phyloP scores from a whole-genome alignment of 2,797 vertebrate genomes.

The Xenentodon cancila region DNA sequence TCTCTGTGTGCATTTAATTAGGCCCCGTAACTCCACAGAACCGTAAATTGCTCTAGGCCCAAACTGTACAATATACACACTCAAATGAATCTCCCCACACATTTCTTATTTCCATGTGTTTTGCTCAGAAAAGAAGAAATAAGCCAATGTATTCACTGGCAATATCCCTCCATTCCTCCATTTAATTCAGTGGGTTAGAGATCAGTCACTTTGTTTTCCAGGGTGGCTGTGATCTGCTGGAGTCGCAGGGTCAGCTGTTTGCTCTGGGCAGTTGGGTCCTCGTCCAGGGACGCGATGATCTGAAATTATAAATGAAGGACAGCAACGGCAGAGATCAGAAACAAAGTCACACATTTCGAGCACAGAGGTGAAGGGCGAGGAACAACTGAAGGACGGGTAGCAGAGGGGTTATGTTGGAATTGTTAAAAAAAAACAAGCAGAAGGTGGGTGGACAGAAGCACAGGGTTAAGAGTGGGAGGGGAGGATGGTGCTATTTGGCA shows the following conservation, averaged over 20 bases:
- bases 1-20: conserved; percentile 57
- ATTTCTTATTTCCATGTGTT: conserved; percentile 54
- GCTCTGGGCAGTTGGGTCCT: conserved; percentile 95
- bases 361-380: background rate
- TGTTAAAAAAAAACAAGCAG: background rate
- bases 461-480: conserved; percentile 26
- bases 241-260: conserved; percentile 98
- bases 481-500: conserved; percentile 54
- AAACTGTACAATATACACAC: conserved; percentile 30
- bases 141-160: conserved; percentile 75
- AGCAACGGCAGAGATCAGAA: conserved; percentile 15
- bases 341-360: conserved; percentile 18
- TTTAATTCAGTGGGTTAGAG: conserved; percentile 83
- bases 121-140: conserved; percentile 55
- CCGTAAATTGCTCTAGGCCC: conserved; percentile 42
- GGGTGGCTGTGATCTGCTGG: conserved; percentile 94
- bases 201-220: conserved; percentile 99
- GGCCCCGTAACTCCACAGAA: conserved; percentile 49
- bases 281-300: conserved; percentile 96
- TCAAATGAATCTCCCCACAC: conserved; percentile 38
- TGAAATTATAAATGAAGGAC: conserved; percentile 59
- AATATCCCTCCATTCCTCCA: conserved; percentile 35
- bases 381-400: conserved; percentile 9
- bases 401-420: conserved; percentile 14
- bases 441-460: background rate